Evolutionary conservation across 2,797 vertebrate genomes (phyloP).

Genomic region (Scyliorhinus canicula): DNA sequence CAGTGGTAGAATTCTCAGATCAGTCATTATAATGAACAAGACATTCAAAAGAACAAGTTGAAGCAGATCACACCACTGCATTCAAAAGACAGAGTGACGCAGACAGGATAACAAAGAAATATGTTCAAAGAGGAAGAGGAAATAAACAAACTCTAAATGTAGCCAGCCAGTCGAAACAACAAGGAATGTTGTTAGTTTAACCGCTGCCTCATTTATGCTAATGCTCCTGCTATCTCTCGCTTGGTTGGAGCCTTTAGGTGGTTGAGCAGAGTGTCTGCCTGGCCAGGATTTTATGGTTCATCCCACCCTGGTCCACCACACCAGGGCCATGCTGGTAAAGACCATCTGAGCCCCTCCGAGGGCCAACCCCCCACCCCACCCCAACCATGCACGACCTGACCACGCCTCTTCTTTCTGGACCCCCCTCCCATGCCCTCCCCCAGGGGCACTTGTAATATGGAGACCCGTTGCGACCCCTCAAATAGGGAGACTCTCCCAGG

Average conservation of each 20-base stretch:
- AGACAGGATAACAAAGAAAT: background rate
- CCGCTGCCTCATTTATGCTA: background rate
- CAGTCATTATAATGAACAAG: background rate
- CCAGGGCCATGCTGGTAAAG: too few relatives aligned
- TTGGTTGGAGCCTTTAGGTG: background rate
- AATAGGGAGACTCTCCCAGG: too few relatives aligned
- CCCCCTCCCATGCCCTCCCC: too few relatives aligned
- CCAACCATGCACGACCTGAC: too few relatives aligned
- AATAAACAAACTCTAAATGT: background rate
- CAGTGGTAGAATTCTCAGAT: background rate
- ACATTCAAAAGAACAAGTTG: background rate
- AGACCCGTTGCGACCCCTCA: too few relatives aligned
- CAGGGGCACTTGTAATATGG: too few relatives aligned
- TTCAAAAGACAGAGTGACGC: background rate
- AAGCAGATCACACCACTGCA: background rate
- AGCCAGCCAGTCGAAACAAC: background rate
- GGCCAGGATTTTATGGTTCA: too few relatives aligned
- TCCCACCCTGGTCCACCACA: too few relatives aligned
- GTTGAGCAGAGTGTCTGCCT: background rate
- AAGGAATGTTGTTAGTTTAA: background rate
- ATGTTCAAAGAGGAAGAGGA: background rate
- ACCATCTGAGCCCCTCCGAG: too few relatives aligned
- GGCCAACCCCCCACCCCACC: too few relatives aligned
- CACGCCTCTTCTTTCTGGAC: too few relatives aligned
- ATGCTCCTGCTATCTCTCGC: background rate